Percentiles rank a stretch among this genome's conserved stretches.
Conservation (phyloP, 2,113 vertebrate species). For the Dromiciops gliroides region DNA sequence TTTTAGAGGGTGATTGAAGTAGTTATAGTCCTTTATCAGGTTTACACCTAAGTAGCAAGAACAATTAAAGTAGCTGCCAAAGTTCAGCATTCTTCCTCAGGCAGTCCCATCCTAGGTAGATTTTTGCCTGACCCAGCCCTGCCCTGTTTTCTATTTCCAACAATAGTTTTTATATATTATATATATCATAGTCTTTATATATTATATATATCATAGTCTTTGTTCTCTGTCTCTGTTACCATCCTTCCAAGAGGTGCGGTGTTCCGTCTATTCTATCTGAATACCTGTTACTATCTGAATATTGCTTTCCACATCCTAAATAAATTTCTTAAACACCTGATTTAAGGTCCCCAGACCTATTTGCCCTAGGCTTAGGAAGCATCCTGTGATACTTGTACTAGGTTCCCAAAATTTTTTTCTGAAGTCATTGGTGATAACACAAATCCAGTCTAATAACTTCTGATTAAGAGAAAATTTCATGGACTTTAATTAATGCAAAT, state of each 20-base stretch:
- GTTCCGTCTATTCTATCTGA: not conserved
- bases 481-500: not conserved
- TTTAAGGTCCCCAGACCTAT: not conserved
- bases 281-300: not conserved
- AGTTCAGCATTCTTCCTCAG: too few species aligned
- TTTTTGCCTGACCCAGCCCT: too few species aligned
- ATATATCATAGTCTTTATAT: too few species aligned
- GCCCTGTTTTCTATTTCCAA: too few species aligned
- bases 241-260: not conserved
- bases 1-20: too few species aligned
- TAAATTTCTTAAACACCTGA: not conserved
- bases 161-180: too few species aligned
- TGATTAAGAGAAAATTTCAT: not conserved
- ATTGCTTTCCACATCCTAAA: not conserved
- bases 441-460: not conserved
- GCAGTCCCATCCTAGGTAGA: too few species aligned
- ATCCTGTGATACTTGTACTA: not conserved
- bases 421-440: not conserved
- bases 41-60: too few species aligned
- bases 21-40: too few species aligned
- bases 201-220: too few species aligned
- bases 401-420: not conserved
- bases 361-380: not conserved
- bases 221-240: too few species aligned
- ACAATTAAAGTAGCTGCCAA: too few species aligned